phyloP scores from a whole-genome alignment of 2,797 vertebrate species.

The Apogon hyalosoma region DNA sequence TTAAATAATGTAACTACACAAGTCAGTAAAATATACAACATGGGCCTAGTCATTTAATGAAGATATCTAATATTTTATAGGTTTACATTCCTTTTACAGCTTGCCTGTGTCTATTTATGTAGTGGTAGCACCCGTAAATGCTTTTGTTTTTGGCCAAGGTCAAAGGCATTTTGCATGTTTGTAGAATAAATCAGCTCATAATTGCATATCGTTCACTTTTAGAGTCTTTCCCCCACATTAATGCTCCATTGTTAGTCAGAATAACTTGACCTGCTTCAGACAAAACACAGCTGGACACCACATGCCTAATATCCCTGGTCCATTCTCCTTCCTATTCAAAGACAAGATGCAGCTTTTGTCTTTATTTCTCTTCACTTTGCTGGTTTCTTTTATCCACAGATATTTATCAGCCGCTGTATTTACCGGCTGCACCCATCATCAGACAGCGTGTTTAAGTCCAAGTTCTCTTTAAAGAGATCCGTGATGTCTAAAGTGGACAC shows the following conservation, averaged over 20 bases:
- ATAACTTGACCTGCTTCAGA: conserved; percentile 45
- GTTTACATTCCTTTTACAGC: too few species aligned
- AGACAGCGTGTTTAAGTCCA: conserved; percentile 58
- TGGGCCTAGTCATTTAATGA: too few species aligned
- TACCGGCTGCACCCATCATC: conserved; percentile 41
- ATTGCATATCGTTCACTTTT: neutral
- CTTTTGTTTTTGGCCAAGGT: too few species aligned
- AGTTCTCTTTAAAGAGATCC: conserved; percentile 56
- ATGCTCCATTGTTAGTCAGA: conserved; percentile 18
- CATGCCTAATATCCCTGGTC: conserved; percentile 63
- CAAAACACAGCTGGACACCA: conserved; percentile 74
- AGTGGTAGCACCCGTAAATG: too few species aligned
- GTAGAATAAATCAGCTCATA: neutral
- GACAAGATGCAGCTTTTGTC: conserved; percentile 57
- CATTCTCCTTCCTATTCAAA: conserved; percentile 33
- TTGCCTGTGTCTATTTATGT: too few species aligned
- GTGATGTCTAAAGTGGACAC: conserved; percentile 66
- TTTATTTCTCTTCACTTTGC: conserved; percentile 35
- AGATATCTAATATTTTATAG: too few species aligned
- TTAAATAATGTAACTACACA: too few species aligned
- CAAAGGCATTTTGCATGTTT: neutral
- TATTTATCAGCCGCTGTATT: conserved; percentile 45
- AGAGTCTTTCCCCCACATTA: neutral
- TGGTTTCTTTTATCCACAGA: conserved; percentile 50
- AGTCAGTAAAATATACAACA: too few species aligned